A percentile compares a stretch with the other conserved stretches of the same genome.
Evolutionary conservation across 2,113 vertebrate genomes (phyloP).

Genomic region (Paradoxurus hermaphroditus): DNA sequence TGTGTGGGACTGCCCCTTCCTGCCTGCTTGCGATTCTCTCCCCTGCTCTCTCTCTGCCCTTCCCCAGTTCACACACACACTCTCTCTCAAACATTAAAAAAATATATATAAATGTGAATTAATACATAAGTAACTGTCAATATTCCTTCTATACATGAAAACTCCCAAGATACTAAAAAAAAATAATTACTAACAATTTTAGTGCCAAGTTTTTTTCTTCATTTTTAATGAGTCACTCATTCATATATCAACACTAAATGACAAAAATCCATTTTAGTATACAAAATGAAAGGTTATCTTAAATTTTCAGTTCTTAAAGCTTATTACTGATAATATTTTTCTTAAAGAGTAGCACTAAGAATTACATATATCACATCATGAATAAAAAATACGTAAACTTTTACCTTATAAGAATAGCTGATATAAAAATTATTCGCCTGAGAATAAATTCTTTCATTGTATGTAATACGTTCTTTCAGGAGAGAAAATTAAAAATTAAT

Average conservation of each 20-base stretch:
- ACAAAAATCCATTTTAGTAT: constrained; percentile 41
- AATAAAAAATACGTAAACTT: constrained; percentile 67
- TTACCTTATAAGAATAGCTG: constrained; percentile 63
- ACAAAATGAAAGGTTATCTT: constrained; percentile 47
- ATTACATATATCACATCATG: constrained; percentile 37
- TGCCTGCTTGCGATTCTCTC: not conserved
- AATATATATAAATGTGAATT: not conserved
- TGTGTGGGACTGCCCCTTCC: too few relatives aligned
- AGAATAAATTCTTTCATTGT: constrained; percentile 69
- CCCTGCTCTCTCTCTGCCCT: not conserved
- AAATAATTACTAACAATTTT: constrained; percentile 7
- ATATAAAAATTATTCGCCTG: constrained; percentile 72
- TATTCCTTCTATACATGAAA: not conserved
- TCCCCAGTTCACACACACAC: not conserved
- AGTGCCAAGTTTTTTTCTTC: not conserved
- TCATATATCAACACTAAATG: constrained; percentile 11
- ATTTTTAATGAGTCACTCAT: constrained; percentile 53
- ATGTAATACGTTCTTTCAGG: constrained; percentile 33
- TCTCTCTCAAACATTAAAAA: too few relatives aligned
- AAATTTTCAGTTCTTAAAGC: constrained; percentile 44
- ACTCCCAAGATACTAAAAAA: not conserved
- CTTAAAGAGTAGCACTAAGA: constrained; percentile 18
- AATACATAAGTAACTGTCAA: not conserved
- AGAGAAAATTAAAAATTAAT: constrained; percentile 50
- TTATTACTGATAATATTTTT: constrained; percentile 53